A percentile compares a stretch with the other conserved stretches of the same genome.
These are phyloP conservation scores for Sus scrofa DNA, from an alignment of 2,113 vertebrate genomes.

Conservation along the genomic window T2T-Sscrofa CM000812.6:196008001-196008500, in stretches of 20 bases:
- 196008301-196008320: background rate
- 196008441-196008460: background rate
- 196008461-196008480: background rate
- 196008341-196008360: background rate
- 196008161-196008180: background rate
- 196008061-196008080: background rate
- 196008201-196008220: background rate
- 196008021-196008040: background rate
- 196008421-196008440: background rate
- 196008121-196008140: background rate
- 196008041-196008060: background rate
- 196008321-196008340: background rate
- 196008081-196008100: background rate
- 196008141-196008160: background rate
- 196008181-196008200: background rate
- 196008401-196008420: background rate
- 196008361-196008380: background rate
- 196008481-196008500: background rate
- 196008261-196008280: background rate
- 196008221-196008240: background rate
- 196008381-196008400: background rate
- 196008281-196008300: background rate
- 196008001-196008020: background rate
- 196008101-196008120: background rate
- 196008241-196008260: background rate